Conservation (phyloP, 1,140 invertebrate species). For the Heterodera schachtii region DNA sequence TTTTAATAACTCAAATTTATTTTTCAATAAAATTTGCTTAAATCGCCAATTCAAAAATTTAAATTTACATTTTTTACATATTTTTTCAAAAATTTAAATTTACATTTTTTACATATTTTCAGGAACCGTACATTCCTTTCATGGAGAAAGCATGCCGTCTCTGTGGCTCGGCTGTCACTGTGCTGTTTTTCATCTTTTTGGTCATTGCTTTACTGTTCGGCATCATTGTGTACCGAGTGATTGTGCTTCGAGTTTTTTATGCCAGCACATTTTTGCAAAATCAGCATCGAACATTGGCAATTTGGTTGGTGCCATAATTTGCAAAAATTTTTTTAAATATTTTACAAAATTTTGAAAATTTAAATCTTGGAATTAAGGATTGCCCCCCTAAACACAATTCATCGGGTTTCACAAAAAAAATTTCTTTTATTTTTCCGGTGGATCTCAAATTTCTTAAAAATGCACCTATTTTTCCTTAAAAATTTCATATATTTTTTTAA, state of each 20-base stretch:
- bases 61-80: neutral
- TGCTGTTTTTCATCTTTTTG: slow-evolving; percentile 60
- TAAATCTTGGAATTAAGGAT: neutral
- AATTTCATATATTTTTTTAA: too few relatives aligned
- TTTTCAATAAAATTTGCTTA: neutral
- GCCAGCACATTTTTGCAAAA: slow-evolving; percentile 5
- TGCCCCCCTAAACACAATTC: too few relatives aligned
- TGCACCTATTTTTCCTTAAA: too few relatives aligned
- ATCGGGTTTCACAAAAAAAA: too few relatives aligned
- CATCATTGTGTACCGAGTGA: slow-evolving; percentile 58
- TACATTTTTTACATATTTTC: neutral
- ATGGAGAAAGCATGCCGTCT: slow-evolving; percentile 46
- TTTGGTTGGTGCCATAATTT: neutral
- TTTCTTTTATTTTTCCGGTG: too few relatives aligned
- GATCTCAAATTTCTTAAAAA: too few relatives aligned
- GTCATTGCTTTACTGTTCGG: slow-evolving; percentile 55
- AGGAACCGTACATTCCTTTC: slow-evolving; percentile 58
- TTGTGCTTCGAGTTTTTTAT: slow-evolving; percentile 53
- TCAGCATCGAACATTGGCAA: neutral
- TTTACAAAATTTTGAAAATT: neutral
- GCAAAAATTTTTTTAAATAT: neutral
- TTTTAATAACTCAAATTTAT: too few relatives aligned
- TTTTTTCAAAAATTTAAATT: neutral
- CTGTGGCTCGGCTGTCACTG: slow-evolving; percentile 51
- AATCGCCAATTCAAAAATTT: neutral